These are phyloP conservation scores for Lepidocyrtinus sp. DNA, from an alignment of 2,888 invertebrate species.

Conservation along the genomic window DNA sequence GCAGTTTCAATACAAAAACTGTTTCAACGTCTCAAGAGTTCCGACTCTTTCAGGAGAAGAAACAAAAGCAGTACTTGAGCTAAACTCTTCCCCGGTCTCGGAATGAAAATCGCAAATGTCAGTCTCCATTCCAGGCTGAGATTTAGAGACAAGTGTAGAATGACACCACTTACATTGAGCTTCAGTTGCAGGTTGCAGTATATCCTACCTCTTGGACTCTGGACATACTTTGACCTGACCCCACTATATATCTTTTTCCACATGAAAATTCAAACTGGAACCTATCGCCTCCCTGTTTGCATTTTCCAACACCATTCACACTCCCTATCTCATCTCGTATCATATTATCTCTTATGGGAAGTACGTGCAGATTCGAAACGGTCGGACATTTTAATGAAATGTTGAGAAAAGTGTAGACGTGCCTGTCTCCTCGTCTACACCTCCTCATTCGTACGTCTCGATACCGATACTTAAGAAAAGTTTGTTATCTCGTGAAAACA, in stretches of 20 bases:
- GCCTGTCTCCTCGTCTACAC: too few relatives aligned
- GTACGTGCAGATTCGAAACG: too few relatives aligned
- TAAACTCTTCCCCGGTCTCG: too few relatives aligned
- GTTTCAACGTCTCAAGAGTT: neutral
- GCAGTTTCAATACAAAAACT: slow-evolving; percentile 35
- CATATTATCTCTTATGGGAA: too few relatives aligned
- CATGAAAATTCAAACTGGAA: too few relatives aligned
- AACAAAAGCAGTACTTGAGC: too few relatives aligned
- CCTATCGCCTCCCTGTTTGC: neutral
- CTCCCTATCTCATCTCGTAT: neutral
- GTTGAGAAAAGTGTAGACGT: too few relatives aligned
- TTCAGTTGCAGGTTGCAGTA: neutral
- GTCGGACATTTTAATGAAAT: too few relatives aligned
- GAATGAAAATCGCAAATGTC: slow-evolving; percentile 60
- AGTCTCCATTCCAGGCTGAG: slow-evolving; percentile 52
- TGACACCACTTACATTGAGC: slow-evolving; percentile 53
- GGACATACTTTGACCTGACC: slow-evolving; percentile 34
- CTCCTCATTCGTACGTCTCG: too few relatives aligned
- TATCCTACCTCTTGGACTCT: slow-evolving; percentile 9
- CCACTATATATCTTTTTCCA: slow-evolving; percentile 8
- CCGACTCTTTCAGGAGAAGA: neutral
- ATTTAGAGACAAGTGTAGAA: slow-evolving; percentile 54
- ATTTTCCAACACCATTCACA: neutral
- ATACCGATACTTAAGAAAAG: too few relatives aligned
- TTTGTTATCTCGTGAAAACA: too few relatives aligned